Evolutionary conservation across 2,888 invertebrate genomes (phyloP), one percentile per base, ranked within the genome.

Genomic region (Camptogramma bilineatum): DNA sequence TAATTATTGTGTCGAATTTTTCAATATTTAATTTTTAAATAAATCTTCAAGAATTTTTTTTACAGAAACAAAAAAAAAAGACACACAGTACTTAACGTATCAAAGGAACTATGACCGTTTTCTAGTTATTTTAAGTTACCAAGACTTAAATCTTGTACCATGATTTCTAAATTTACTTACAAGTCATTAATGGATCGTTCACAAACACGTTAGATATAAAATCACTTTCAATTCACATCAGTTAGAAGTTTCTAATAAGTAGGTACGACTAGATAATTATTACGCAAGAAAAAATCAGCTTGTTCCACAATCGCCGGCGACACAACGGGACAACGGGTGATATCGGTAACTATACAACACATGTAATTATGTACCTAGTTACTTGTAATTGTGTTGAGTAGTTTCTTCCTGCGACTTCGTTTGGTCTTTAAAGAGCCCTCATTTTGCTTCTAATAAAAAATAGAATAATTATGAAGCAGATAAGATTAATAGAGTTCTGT

Each of bases 271-370:
- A 19, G 17, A 21, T 19, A n/a, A 16, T 18, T 52, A 46, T 46
- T 59, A 59, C 59, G 46, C 52, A 46, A 59, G 18, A 52, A 52
- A 51, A 52, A 52, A 34, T 46, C 52, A 52, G 42, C 44, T 52
- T 21, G 9, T 3, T 21, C 17, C 16, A 7, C 46, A n/a, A 9
- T 59, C 31, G 19, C 4, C 50, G 13, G 3, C 47, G 10, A 56
- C 56, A 47, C 47, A 5, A 56, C 56, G 31, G 21, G 39, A 17
- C 56, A 7, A 7, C 9, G 16, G 17, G 13, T 19, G 47, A 48
- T 56, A 46, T 39, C n/a, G 13, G 10, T 39, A 48, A 34, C 44
- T 16, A 50, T 21, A 17, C 21, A 21, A 24, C 10, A 44, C 50
- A 24, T 50, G 39, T 48, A 47, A 34, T 34, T 16, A 13, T 46